These are phyloP conservation scores for Lasius fuliginosus DNA, from an alignment of 2,888 invertebrate genomes.

Conservation along the genomic window DNA sequence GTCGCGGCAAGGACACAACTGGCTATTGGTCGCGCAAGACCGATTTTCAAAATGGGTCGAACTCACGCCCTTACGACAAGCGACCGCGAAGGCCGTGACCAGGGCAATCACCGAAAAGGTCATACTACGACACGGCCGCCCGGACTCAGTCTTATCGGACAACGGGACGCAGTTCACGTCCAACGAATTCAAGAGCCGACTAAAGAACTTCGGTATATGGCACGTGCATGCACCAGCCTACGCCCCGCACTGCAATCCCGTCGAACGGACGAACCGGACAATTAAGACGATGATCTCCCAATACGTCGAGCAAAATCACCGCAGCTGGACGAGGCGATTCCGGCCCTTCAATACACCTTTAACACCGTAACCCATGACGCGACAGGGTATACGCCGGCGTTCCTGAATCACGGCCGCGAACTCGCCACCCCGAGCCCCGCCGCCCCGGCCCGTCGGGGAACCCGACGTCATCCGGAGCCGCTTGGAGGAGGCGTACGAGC, in stretches of 20 bases:
- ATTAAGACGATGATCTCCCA: background rate
- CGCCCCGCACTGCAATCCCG: too few relatives aligned
- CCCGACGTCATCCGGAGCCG: too few relatives aligned
- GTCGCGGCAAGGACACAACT: background rate
- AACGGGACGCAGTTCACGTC: background rate
- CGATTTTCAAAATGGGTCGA: background rate
- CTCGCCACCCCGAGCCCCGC: background rate
- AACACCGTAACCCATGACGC: background rate
- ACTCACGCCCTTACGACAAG: accelerated
- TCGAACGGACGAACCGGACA: too few relatives aligned
- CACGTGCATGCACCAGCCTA: too few relatives aligned
- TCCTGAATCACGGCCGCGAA: background rate
- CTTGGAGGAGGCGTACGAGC: background rate
- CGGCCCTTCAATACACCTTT: too few relatives aligned
- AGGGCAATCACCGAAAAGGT: background rate
- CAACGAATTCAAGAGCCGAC: too few relatives aligned
- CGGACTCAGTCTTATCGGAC: background rate
- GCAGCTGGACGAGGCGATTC: background rate
- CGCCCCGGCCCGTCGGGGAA: too few relatives aligned
- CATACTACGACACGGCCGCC: background rate
- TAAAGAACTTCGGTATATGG: too few relatives aligned
- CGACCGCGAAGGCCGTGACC: background rate
- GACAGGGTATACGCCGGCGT: background rate
- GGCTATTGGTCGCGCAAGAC: background rate
- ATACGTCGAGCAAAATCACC: background rate